Evolutionary conservation across 1,140 invertebrate species (phyloP), one percentile per base, ranked within the genome.

Genomic region (Drosophila virilis): DNA sequence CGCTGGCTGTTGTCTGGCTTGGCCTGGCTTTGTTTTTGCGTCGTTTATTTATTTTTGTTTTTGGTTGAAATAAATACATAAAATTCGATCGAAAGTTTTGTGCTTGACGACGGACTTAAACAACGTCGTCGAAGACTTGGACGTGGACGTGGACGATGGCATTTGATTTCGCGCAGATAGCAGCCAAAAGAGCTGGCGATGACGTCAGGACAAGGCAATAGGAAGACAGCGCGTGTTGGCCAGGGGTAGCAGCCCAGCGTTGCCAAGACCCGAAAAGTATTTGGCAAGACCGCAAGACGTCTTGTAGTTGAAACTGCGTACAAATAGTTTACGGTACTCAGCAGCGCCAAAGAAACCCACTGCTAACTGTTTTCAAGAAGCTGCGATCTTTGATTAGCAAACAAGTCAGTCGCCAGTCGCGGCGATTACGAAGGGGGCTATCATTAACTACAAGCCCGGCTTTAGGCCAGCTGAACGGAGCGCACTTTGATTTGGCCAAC

Each of bases 261-360:
- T 28, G 32, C 13, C 45, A 32, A 22, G 13, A n/a, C 35, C 33
- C 46, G 22, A 77, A 59, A 78, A 37, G 52, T 12, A 4, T 28
- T 28, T 28, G 13, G 15, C 38, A 61, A 76, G 51, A 75, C 13
- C 51, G 50, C 32, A 38, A 51, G 4, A 73, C 35, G 43, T 71
- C 73, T 88, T 89, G 76, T 89, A 70, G 84, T 74, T 77, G 62
- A 80, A 80, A 89, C 66, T 83, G 22, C 79, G 79, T 52, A 89
- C 83, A 88, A 88, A 88, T 83, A 89, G 73, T 88, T 88, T 88
- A 83, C 83, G 83, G 83, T 88, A 88, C 83, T 79, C 69, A 60
- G 4, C 22, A 70, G 51, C 43, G 51, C 74, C 32, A 78, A 78
- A 62, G 48, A 67, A 75, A 78, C 42, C 69, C 45, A 73, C 70